A percentile compares a stretch with the other conserved stretches of the same genome.
Evolutionary conservation across 2,797 vertebrate genomes (phyloP).

Genomic region (Sebastes itinus): DNA sequence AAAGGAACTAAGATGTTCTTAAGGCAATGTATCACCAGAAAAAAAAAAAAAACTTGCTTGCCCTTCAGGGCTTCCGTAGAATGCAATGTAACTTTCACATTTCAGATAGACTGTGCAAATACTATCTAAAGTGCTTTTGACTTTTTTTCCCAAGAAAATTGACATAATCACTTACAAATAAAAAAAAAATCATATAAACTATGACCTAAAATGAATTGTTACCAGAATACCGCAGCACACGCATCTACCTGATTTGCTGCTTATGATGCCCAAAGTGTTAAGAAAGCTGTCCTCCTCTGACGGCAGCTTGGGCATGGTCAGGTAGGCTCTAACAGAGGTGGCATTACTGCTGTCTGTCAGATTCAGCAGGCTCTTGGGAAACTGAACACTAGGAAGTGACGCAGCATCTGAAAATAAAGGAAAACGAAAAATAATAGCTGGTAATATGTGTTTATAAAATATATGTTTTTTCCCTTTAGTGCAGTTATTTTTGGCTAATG

Average conservation of each 20-base stretch:
- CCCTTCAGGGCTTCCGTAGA: no score
- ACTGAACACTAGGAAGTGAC: slow-evolving; percentile 86
- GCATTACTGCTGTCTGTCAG: slow-evolving; percentile 81
- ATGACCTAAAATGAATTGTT: background rate
- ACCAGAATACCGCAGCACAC: background rate
- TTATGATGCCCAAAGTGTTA: slow-evolving; percentile 82
- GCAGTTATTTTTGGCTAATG: background rate
- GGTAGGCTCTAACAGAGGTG: slow-evolving; percentile 84
- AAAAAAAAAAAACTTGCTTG: no score
- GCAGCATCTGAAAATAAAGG: slow-evolving; percentile 79
- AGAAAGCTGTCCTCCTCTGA: slow-evolving; percentile 78
- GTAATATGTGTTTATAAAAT: background rate
- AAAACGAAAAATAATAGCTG: background rate
- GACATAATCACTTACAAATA: background rate
- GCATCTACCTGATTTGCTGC: slow-evolving; percentile 84
- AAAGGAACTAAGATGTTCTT: no score
- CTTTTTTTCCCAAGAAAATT: no score
- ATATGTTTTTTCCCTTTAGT: background rate
- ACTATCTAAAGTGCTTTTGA: background rate
- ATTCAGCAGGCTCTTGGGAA: slow-evolving; percentile 87
- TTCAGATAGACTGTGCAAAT: background rate
- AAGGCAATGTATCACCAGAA: no score
- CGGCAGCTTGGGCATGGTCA: slow-evolving; percentile 85
- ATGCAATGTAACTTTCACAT: background rate
- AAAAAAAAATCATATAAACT: background rate